These are phyloP conservation scores for Oreortyx pictus DNA, from an alignment of 2,797 vertebrate genomes.

Conservation along the genomic window DNA sequence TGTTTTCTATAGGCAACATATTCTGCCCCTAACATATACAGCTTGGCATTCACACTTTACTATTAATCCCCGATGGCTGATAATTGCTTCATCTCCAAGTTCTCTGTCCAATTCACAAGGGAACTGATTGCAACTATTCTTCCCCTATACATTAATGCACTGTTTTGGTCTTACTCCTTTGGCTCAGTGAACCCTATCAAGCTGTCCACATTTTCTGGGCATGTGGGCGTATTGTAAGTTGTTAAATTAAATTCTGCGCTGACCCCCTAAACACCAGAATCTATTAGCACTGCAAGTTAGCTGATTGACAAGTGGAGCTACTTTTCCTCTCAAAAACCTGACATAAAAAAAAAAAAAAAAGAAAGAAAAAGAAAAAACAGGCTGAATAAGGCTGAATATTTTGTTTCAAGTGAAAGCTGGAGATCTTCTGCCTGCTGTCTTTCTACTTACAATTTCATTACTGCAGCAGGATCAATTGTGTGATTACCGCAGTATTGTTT, in stretches of 20 bases:
- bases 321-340: constrained; percentile 76
- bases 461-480: neutral
- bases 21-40: constrained; percentile 90
- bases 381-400: constrained; percentile 60
- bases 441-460: constrained; percentile 46
- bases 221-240: constrained; percentile 95
- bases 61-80: constrained; percentile 91
- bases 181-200: constrained; percentile 90
- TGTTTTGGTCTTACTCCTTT: constrained; percentile 86
- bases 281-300: constrained; percentile 79
- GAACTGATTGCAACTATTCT: constrained; percentile 87
- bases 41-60: constrained; percentile 90
- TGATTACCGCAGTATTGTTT: neutral
- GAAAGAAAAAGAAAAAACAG: neutral
- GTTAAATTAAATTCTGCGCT: constrained; percentile 83
- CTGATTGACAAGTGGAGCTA: constrained; percentile 80
- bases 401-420: constrained; percentile 56
- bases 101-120: constrained; percentile 94
- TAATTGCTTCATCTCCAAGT: constrained; percentile 94
- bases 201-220: constrained; percentile 94
- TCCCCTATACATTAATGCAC: constrained; percentile 86
- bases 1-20: constrained; percentile 92
- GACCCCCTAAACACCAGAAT: constrained; percentile 80
- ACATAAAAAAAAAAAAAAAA: neutral
- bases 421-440: constrained; percentile 63